phyloP scores from a whole-genome alignment of 2,113 vertebrate genomes.

The Alectura lathami region DNA sequence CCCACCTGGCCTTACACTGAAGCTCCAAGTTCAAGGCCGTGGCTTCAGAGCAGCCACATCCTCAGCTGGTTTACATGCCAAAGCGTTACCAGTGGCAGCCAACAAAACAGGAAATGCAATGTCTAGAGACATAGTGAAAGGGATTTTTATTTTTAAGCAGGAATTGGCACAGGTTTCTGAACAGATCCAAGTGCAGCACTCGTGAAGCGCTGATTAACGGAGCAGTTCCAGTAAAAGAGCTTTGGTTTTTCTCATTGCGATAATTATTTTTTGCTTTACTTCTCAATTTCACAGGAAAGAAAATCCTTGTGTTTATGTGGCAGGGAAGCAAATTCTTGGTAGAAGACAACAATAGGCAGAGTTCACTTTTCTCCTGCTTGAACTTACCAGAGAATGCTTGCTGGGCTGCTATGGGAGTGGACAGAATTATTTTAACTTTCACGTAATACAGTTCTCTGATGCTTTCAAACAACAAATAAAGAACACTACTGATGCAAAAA shows the following conservation, averaged over 20 bases:
- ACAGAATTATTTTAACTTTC: not conserved
- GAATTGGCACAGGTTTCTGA: not conserved
- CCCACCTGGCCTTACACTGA: not conserved
- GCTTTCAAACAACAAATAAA: not conserved
- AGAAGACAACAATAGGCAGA: not conserved
- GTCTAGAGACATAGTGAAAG: not conserved
- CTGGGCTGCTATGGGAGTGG: too few relatives aligned
- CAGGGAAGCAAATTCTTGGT: not conserved
- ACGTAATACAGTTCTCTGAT: not conserved
- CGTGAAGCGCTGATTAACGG: not conserved
- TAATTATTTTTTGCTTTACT: not conserved
- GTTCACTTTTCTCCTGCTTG: not conserved
- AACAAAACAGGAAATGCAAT: not conserved
- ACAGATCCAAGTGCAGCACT: not conserved
- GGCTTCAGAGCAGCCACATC: not conserved
- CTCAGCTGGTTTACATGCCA: not conserved
- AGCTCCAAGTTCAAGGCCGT: not conserved
- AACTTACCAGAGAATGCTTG: not conserved
- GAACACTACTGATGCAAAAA: not conserved
- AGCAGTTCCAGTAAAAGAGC: not conserved
- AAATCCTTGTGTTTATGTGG: not conserved
- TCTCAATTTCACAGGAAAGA: not conserved
- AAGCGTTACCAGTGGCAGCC: not conserved
- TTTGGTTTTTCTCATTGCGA: not conserved
- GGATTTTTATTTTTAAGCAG: not conserved